Evolutionary conservation across 1,140 invertebrate genomes (phyloP).

Genomic region (Philotrypesis tridentata): DNA sequence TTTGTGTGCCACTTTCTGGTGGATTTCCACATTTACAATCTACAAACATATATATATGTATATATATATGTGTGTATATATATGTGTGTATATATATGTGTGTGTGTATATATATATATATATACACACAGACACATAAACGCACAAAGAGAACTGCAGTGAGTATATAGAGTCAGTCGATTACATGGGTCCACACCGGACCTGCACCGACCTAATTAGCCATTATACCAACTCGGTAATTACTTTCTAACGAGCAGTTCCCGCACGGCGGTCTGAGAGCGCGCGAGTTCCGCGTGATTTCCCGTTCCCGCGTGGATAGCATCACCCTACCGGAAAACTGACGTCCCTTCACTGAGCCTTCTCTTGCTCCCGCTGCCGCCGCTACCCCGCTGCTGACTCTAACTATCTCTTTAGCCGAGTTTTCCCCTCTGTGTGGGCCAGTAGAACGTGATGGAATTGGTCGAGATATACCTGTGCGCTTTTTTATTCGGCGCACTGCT

Average conservation of each 20-base stretch:
- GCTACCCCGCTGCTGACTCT: background rate
- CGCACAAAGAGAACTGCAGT: background rate
- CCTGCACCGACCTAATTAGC: conserved; percentile 52
- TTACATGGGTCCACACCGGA: conserved; percentile 52
- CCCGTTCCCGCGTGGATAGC: conserved; percentile 28
- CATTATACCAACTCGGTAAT: conserved; percentile 52
- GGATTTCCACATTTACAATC: too few species aligned
- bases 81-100: too few species aligned
- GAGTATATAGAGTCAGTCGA: conserved; percentile 47
- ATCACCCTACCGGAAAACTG: conserved; percentile 29
- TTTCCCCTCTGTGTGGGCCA: background rate
- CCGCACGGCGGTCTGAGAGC: background rate
- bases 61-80: too few species aligned
- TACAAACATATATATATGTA: too few species aligned
- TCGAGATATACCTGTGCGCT: background rate
- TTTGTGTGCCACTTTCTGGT: too few species aligned
- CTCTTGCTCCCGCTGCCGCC: too few species aligned
- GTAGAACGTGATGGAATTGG: background rate
- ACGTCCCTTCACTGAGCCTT: conserved; percentile 20
- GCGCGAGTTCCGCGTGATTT: conserved; percentile 34
- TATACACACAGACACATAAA: background rate
- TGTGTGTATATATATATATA: too few species aligned
- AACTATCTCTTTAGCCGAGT: background rate
- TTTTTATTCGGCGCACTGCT: background rate
- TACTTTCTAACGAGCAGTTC: conserved; percentile 52